Evolutionary conservation across 2,888 invertebrate species (phyloP), one percentile per base, ranked within the genome.

Genomic region (Coenonympha arcania): DNA sequence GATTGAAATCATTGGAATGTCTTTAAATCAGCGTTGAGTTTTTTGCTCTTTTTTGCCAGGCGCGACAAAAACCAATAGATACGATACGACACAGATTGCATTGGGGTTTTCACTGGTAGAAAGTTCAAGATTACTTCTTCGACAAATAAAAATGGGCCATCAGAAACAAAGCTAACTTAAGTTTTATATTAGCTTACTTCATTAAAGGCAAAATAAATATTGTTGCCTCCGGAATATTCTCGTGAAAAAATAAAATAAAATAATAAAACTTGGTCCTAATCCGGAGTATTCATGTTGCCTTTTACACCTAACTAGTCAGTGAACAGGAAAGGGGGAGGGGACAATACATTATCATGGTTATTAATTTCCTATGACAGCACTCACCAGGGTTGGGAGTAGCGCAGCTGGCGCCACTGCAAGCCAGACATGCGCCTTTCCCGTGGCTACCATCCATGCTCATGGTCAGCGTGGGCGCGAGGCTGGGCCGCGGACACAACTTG

Each of bases 401-500:
- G 59, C 81, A 79, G 20, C 70, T 54, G 6, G 69, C 62, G 28
- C 68, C 73, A 52, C 75, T 72, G 55, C 84, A 82, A 42, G 74
- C 71, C 49, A 74, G 71, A 52, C 82, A 80, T 48, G 71, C 56
- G 52, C 71, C 72, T 66, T 72, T 74, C 8, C 68, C 57, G 54
- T 73, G 73, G 63, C 69, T 74, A n/a, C 68, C 73, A 39, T 77
- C 79, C 46, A 71, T 60, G 51, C 63, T 53, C 22, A 73, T 61
- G 11, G 67, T 63, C 40, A 70, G 62, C 8, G 76, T 66, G 24
- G 77, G 73, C 30, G 75, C 68, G 33, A 71, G 62, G 57, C 69
- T 66, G 4, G 76, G 65, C 50, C 75, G 62, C 24, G 81, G 84
- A 50, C 85, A 82, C 64, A 81, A 69, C 72, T 82, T 83, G 65